Evolutionary conservation across 2,888 invertebrate genomes (phyloP), one percentile per base, ranked within the genome.

Genomic region (Pogonocherus hispidulus): DNA sequence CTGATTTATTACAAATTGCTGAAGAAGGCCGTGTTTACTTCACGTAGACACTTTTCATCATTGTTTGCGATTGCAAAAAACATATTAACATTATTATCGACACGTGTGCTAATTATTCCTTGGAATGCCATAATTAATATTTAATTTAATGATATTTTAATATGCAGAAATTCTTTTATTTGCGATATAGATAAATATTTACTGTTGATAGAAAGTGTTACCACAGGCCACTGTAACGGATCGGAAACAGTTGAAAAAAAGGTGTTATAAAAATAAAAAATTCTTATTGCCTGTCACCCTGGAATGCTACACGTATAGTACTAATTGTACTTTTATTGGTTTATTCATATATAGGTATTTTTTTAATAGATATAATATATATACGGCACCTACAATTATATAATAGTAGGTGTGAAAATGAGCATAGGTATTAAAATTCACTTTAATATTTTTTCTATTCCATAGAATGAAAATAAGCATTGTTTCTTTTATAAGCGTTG

Each of bases 131-230:
- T 49, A 52, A 22, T 37, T 62, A 44, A 63, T 63, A 51, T 19
- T 41, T 14, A 23, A 63, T 63, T 22, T 41, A 27, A n/a, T 52
- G 19, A n/a, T 22, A 63, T 22, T 52, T 52, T 20, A 63, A 41
- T 22, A 41, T 22, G 62, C 52, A 52, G n/a, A 9, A 32, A 62
- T 56, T 62, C 51, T 47, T 22, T n/a, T 56, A 56, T 49, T 49
- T 49, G 20, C 20, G 20, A 19, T 22, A 5, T n/a, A 22, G n/a
- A 22, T 49, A 49, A 49, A 1, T 20, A 49, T 49, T 49, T 49
- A 32, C 19, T 49, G 47, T 20, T 49, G 49, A 19, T 22, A 11
- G 49, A 49, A 49, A 49, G 22, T 32, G 32, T 32, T 11, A 32
- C 32, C 32, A 32, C 32, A 32, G n/a, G n/a, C 32, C 32, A n/a